Evolutionary conservation across 2,888 invertebrate genomes (phyloP).

Genomic region (Trissolcus brochymenae): DNA sequence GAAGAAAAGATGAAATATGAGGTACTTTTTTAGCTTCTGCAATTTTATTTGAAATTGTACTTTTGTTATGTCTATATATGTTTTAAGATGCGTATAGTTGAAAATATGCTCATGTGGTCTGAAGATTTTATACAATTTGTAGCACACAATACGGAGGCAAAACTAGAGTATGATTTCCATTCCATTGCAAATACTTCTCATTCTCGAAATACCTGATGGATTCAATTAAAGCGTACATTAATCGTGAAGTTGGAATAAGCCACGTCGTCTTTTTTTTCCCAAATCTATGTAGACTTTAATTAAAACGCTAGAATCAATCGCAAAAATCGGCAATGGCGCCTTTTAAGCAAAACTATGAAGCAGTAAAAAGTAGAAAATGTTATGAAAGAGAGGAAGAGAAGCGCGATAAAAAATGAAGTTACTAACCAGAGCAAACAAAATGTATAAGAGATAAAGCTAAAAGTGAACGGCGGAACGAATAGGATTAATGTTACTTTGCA

Average conservation of each 20-base stretch:
- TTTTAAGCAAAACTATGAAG: constrained; percentile 10
- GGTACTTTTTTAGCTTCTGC: no score
- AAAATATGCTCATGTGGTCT: not conserved
- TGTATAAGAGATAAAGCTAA: not conserved
- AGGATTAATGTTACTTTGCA: no score
- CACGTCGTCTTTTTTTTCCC: constrained; percentile 17
- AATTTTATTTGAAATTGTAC: not conserved
- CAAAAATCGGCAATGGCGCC: constrained; percentile 33
- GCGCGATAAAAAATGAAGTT: constrained; percentile 20
- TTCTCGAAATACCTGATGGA: constrained; percentile 31
- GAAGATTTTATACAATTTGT: not conserved
- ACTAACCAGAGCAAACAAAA: constrained; percentile 5
- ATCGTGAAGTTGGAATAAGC: constrained; percentile 44
- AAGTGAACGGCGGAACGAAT: no score
- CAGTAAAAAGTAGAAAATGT: constrained; percentile 5
- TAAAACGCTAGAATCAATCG: constrained; percentile 36
- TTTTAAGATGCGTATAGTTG: not conserved
- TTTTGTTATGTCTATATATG: not conserved
- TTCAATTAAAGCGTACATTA: constrained; percentile 54
- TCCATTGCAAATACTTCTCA: constrained; percentile 25
- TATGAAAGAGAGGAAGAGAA: constrained; percentile 1
- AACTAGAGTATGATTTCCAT: constrained; percentile 38
- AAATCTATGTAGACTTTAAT: constrained; percentile 41
- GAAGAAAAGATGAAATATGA: no score
- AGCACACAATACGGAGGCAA: constrained; percentile 3